Base-by-base conservation (phyloP, 2,797 vertebrate species). In the Molossus alvarezi region DNA sequence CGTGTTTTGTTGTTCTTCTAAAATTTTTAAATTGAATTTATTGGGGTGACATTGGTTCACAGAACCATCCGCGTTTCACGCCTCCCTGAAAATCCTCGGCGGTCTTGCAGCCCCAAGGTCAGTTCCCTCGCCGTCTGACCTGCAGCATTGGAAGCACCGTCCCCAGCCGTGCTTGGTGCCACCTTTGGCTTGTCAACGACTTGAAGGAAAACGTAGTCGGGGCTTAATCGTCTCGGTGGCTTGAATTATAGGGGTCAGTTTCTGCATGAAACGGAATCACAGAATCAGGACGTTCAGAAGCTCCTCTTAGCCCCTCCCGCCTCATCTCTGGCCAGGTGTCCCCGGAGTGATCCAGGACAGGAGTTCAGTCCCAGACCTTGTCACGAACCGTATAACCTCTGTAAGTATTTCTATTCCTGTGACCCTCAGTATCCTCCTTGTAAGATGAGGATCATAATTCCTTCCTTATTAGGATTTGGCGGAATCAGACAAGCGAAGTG, bases 131-230 rank as follows among this genome's bases (percentile, higher is more conserved):
- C 81, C 41, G 60, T 94, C n/a, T 57, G 60, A 92, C 27, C 57
- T 79, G 1, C 15, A 53, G 55, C 27, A 25, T 82, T 88, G 17
- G 55, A 60, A 57, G 25, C 51, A 88, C 57, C 9, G 9, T 67
- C 80, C 5, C 79, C 20, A n/a, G 3, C 18, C 11, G 75, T 64
- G 51, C 41, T 13, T 88, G 76, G 17, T 71, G 93, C 37, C 85
- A 48, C 57, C 29, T n/a, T 48, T n/a, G 15, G 60, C 27, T 29
- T 37, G 9, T 14, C 37, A 80, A 1, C 27, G 77, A 45, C n/a
- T n/a, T 92, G 86, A 84, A 73, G 27, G 81, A 69, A 88, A 92
- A 77, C 53, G 10, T 62, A 29, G 37, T 48, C 90, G 77, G 58
- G 25, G 41, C 33, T 51, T 72, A 53, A 91, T 71, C 55, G 71